Evolutionary conservation across 2,888 invertebrate genomes (phyloP).

Genomic region (Tyria jacobaeae): DNA sequence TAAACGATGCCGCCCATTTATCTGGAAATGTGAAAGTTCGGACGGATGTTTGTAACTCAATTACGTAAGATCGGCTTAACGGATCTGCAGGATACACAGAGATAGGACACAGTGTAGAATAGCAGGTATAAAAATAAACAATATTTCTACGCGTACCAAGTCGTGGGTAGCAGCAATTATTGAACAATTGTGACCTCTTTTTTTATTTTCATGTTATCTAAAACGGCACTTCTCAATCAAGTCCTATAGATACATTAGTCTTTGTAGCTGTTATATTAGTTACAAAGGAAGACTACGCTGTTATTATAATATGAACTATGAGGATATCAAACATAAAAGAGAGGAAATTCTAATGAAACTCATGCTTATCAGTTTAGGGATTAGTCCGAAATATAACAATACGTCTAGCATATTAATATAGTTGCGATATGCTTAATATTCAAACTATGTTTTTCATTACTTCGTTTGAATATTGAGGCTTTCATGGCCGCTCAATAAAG

Average conservation of each 20-base stretch:
- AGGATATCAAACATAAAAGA: conserved; percentile 20
- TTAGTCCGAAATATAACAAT: conserved; percentile 36
- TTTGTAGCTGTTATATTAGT: neutral
- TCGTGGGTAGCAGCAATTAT: too few relatives aligned
- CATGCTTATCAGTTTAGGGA: conserved; percentile 38
- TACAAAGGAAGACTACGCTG: neutral
- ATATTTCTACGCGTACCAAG: too few relatives aligned
- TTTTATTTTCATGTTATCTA: too few relatives aligned
- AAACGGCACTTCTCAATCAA: neutral
- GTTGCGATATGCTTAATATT: conserved; percentile 3
- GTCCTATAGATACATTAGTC: neutral
- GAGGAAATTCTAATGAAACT: conserved; percentile 28
- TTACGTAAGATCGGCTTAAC: too few relatives aligned
- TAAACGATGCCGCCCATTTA: too few relatives aligned
- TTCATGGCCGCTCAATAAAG: conserved; percentile 29
- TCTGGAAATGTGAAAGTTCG: too few relatives aligned
- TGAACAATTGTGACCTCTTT: too few relatives aligned
- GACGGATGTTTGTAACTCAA: too few relatives aligned
- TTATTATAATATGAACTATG: neutral
- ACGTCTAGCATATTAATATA: neutral
- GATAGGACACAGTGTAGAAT: too few relatives aligned
- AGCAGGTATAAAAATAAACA: too few relatives aligned
- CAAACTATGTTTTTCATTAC: conserved; percentile 23
- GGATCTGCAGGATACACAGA: too few relatives aligned
- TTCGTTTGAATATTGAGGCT: conserved; percentile 33